Evolutionary conservation across 1,140 invertebrate genomes (phyloP), one percentile per base, ranked within the genome.

Genomic region (Musca domestica): DNA sequence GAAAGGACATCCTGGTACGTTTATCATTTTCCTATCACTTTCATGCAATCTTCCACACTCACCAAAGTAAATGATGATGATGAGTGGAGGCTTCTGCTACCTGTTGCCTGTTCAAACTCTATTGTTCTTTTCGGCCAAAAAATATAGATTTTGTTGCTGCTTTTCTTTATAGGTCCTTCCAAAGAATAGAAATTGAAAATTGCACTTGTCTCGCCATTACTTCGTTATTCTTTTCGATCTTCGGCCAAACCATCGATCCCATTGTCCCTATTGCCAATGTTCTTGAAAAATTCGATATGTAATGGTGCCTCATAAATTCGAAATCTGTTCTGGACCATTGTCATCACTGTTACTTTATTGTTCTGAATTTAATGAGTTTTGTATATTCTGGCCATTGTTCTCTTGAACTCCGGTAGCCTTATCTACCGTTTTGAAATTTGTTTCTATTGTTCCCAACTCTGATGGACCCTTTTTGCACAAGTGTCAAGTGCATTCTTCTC

Each of bases 281-380:
- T 2, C 34, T 41, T 41, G 5, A 41, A 41, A 41, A 41, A 41
- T 41, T 41, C 6, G 34, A 41, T 41, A 41, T 58, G 23, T 23
- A n/a, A 27, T 61, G 56, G 27, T n/a, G n/a, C n/a, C 27, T 41
- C 56, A 61, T 61, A 61, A 61, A 34, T 61, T 61, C n/a, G 20
- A 61, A 61, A 61, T 61, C 56, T 41, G 56, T 61, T 61, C 5
- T 61, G 52, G 52, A 56, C 23, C 23, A 41, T 10, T 41, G 34
- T 41, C 34, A 5, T 41, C 34, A 41, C 12, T 41, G 34, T 41
- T 41, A 5, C 12, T 41, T 41, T 30, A 61, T 61, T 61, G 56
- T 61, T 61, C 56, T 41, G 20, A 30, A 61, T 61, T 61, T 61
- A 61, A 61, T 61, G 56, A 30, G 17, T 61, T 61, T 61, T 61